Evolutionary conservation across 2,888 invertebrate genomes (phyloP), one percentile per base, ranked within the genome.

Genomic region (Podabrus alpinus): DNA sequence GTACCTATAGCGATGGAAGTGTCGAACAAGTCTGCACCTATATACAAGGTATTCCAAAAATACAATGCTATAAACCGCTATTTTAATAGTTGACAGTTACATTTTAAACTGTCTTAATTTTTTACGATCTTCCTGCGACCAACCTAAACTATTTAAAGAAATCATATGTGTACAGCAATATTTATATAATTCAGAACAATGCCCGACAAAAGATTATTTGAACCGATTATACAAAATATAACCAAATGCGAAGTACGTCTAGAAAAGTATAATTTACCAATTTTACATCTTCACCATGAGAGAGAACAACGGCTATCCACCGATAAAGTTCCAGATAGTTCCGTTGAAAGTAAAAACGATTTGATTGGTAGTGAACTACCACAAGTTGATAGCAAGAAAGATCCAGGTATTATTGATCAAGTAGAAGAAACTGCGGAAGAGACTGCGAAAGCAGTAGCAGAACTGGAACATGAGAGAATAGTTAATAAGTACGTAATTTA

Each of bases 231-330:
- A 15, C 61, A 74, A 68, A 74, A 77, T 72, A 73, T 77, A 66
- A 78, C 72, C 25, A 81, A 78, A 75, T 80, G 71, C 61, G 79
- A 81, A 78, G 77, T 71, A 9, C 60, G 75, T 15, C 64, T 81
- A 9, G 75, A 79, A 59, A 78, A 79, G 45, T 81, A 78, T 61
- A 15, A 64, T 19, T 10, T 69, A 16, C 70, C 66, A 1, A n/a
- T n/a, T 45, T 45, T 45, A 45, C 45, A n/a, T 45, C 45, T 45
- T n/a, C 2, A n/a, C n/a, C 45, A 45, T 45, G 45, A n/a, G 0
- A 45, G n/a, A 45, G 45, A 45, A 66, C 21, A 21, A n/a, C 15
- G 16, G 19, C n/a, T 24, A 61, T 9, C 7, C 15, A 24, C 21
- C 15, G 60, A 60, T 9, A 61, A 25, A 60, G 7, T n/a, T n/a